Conservation (phyloP, 2,888 invertebrate species). For the Toxonevra muliebris region DNA sequence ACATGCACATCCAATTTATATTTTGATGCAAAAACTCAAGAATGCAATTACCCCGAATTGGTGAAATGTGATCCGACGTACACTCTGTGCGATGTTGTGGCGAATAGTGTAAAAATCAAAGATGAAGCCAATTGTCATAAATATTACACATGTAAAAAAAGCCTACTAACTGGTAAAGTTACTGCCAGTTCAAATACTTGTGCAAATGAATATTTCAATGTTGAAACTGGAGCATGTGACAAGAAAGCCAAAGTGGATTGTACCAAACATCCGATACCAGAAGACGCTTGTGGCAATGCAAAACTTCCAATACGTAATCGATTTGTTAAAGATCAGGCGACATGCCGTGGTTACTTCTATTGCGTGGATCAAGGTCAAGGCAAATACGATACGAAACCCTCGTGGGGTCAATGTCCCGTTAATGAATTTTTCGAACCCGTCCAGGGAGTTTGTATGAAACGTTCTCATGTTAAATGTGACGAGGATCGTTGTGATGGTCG, state of each 20-base stretch:
- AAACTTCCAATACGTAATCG: slow-evolving; percentile 49
- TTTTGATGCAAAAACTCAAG: slow-evolving; percentile 40
- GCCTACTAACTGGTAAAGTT: neutral
- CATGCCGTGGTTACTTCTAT: slow-evolving; percentile 56
- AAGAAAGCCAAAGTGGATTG: slow-evolving; percentile 47
- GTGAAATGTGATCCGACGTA: slow-evolving; percentile 43
- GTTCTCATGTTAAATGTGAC: slow-evolving; percentile 44
- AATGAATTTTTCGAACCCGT: slow-evolving; percentile 48
- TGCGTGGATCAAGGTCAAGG: slow-evolving; percentile 52
- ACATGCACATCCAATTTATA: slow-evolving; percentile 40
- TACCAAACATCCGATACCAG: slow-evolving; percentile 47
- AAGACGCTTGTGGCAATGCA: slow-evolving; percentile 48
- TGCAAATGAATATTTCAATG: slow-evolving; percentile 48
- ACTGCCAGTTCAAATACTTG: slow-evolving; percentile 26
- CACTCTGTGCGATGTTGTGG: slow-evolving; percentile 49
- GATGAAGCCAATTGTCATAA: slow-evolving; percentile 50
- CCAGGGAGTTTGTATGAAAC: slow-evolving; percentile 41
- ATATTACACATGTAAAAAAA: slow-evolving; percentile 36
- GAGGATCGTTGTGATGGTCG: slow-evolving; percentile 57
- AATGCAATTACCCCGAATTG: slow-evolving; percentile 46
- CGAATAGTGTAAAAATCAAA: slow-evolving; percentile 34
- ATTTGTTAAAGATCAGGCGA: slow-evolving; percentile 51
- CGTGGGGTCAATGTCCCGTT: slow-evolving; percentile 45
- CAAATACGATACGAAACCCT: slow-evolving; percentile 47
- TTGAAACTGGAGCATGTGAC: slow-evolving; percentile 37